These are phyloP conservation scores for Triops cancriformis DNA, from an alignment of 1,140 invertebrate genomes.

Conservation along the genomic window DNA sequence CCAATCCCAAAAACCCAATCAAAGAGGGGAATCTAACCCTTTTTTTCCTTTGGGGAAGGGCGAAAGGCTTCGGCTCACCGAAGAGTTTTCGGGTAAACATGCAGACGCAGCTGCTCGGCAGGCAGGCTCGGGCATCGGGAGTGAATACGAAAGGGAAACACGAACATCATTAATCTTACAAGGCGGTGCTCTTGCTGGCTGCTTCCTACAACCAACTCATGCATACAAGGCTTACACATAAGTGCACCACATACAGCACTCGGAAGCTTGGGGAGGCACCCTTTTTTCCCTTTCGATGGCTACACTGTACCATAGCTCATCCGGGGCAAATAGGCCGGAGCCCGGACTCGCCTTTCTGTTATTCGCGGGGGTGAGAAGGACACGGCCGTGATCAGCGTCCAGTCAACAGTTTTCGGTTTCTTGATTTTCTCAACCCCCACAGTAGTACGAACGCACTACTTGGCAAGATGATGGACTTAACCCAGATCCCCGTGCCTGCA, in stretches of 20 bases:
- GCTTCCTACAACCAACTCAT: conserved; percentile 9
- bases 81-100: not conserved
- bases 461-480: not conserved
- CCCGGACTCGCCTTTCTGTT: not conserved
- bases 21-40: conserved; percentile 12
- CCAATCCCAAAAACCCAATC: conserved; percentile 9
- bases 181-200: conserved; percentile 11
- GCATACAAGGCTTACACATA: conserved; percentile 10
- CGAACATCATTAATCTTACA: conserved; percentile 10
- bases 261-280: not conserved
- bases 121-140: not conserved
- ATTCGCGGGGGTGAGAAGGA: not conserved
- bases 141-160: not conserved
- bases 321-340: not conserved
- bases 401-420: not conserved
- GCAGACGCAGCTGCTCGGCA: conserved; percentile 1
- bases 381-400: not conserved
- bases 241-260: conserved; percentile 13
- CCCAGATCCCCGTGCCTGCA: not conserved
- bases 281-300: not conserved
- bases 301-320: not conserved
- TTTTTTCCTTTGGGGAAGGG: not conserved
- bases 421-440: not conserved
- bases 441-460: not conserved
- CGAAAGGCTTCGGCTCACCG: not conserved